A percentile compares a stretch with the other conserved stretches of the same genome.
Conservation (phyloP, 2,113 vertebrate species). For the Elachura formosa region DNA sequence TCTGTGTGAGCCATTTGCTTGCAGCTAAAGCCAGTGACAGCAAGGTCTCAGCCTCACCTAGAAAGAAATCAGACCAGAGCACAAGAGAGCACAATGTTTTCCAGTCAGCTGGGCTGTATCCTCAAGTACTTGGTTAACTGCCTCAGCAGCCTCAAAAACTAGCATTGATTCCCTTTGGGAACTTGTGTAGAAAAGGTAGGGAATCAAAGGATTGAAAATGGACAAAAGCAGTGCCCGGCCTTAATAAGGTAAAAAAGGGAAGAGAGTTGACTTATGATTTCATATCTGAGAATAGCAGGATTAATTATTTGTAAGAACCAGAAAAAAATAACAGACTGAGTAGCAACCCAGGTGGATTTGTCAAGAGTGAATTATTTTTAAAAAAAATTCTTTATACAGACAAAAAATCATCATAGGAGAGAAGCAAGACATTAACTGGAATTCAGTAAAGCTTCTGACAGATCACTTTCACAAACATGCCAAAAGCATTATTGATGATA, state of each 20-base stretch:
- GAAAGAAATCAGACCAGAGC: background rate
- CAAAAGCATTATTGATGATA: background rate
- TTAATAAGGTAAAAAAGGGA: background rate
- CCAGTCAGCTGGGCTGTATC: background rate
- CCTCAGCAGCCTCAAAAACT: background rate
- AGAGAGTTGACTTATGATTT: background rate
- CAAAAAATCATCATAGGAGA: background rate
- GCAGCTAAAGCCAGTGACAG: constrained; percentile 4
- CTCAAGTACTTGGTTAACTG: background rate
- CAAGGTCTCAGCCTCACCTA: background rate
- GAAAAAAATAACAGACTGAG: background rate
- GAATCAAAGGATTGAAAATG: background rate
- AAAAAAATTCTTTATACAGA: background rate
- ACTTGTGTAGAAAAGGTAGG: background rate
- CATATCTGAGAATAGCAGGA: background rate
- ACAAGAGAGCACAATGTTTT: background rate
- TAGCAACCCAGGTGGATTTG: background rate
- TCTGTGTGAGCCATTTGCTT: constrained; percentile 1
- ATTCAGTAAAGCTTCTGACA: background rate
- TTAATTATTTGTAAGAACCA: background rate
- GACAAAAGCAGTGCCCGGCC: background rate
- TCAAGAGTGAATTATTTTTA: background rate
- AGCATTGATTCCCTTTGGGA: background rate
- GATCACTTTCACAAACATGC: background rate
- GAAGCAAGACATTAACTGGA: background rate